These are phyloP conservation scores for Donacobius atricapilla DNA, from an alignment of 2,113 vertebrate genomes.

Conservation along the genomic window DNA sequence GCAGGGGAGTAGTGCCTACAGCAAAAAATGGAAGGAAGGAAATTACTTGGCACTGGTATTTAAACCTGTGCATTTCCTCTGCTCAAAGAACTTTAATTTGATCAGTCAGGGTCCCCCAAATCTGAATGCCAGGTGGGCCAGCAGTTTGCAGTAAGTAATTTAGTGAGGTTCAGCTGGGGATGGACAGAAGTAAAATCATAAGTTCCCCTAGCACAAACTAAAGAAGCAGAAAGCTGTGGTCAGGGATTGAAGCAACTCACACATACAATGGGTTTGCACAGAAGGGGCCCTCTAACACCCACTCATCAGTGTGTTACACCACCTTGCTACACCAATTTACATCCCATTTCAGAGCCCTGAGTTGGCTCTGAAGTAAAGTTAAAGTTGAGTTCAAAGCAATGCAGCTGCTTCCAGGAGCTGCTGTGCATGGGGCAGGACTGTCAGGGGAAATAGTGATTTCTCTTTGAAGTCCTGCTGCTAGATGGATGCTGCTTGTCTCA, in stretches of 20 bases:
- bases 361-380: slow-evolving; percentile 41
- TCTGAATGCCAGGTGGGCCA: background rate
- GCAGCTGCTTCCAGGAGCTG: slow-evolving; percentile 54
- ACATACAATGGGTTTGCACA: background rate
- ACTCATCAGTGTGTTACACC: slow-evolving; percentile 28
- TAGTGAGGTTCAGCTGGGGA: background rate
- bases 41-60: background rate
- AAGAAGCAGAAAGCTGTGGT: background rate
- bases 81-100: background rate
- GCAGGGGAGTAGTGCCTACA: background rate
- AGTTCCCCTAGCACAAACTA: background rate
- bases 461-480: slow-evolving; percentile 67
- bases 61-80: background rate
- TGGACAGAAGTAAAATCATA: background rate
- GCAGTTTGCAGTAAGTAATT: background rate
- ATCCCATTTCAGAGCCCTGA: slow-evolving; percentile 4
- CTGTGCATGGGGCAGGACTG: background rate
- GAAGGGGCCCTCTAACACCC: background rate
- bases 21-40: background rate
- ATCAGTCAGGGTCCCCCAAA: background rate
- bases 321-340: slow-evolving; percentile 49
- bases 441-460: slow-evolving; percentile 34
- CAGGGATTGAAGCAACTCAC: background rate
- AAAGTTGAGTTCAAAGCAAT: slow-evolving; percentile 66
- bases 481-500: slow-evolving; percentile 59